A percentile compares a stretch with the other conserved stretches of the same genome.
These are phyloP conservation scores for Semicossyphus pulcher DNA, from an alignment of 2,113 vertebrate genomes.

Conservation along the genomic window DNA sequence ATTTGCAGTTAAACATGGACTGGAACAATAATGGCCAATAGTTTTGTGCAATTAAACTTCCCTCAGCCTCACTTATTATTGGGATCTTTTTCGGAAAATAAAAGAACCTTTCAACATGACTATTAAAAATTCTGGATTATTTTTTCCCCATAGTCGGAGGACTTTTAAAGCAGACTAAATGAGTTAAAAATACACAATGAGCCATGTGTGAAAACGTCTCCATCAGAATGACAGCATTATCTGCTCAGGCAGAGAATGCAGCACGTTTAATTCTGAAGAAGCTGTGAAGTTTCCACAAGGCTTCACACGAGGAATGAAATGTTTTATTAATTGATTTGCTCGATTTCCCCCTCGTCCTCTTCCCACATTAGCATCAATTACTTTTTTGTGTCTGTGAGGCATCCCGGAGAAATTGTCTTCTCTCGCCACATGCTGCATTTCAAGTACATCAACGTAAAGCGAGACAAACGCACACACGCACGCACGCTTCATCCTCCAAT, in stretches of 20 bases:
- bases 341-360: slow-evolving; percentile 39
- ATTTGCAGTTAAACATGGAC: neutral
- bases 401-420: slow-evolving; percentile 35
- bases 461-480: neutral
- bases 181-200: slow-evolving; percentile 61
- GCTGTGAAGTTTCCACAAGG: slow-evolving; percentile 69
- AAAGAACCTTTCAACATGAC: neutral
- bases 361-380: slow-evolving; percentile 63
- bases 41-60: slow-evolving; percentile 3
- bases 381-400: slow-evolving; percentile 50
- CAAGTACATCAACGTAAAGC: neutral
- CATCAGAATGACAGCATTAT: slow-evolving; percentile 62
- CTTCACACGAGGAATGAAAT: slow-evolving; percentile 60
- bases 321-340: slow-evolving; percentile 71
- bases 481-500: slow-evolving; percentile 21
- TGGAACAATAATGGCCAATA: neutral
- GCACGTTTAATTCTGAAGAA: slow-evolving; percentile 48
- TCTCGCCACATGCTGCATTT: neutral
- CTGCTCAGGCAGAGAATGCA: slow-evolving; percentile 48
- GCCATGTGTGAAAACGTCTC: slow-evolving; percentile 67
- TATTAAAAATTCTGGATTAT: neutral
- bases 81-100: neutral
- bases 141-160: slow-evolving; percentile 15
- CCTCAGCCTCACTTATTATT: neutral
- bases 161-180: slow-evolving; percentile 37